These are phyloP conservation scores for Antennarius striatus DNA, from an alignment of 2,113 vertebrate species.

Conservation along the genomic window DNA sequence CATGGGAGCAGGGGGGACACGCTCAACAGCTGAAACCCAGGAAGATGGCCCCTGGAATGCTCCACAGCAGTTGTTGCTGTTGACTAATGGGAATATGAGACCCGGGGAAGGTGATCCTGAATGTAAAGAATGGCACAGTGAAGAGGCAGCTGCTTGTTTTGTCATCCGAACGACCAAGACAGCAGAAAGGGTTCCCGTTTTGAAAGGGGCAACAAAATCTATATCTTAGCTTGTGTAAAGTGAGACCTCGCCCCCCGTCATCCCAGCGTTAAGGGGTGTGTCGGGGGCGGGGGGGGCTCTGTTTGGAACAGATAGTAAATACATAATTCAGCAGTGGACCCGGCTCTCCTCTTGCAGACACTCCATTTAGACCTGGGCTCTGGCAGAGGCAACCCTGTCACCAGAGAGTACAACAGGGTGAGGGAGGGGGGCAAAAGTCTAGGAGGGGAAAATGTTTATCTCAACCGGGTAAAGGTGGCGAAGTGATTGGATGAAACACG, in stretches of 20 bases:
- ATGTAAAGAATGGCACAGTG: conserved; percentile 96
- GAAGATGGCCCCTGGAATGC: conserved; percentile 97
- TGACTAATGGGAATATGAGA: conserved; percentile 99
- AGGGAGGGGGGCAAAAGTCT: conserved; percentile 32
- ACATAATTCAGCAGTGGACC: conserved; percentile 68
- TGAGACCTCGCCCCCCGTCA: conserved; percentile 55
- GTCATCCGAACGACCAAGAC: conserved; percentile 79
- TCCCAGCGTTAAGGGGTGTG: conserved; percentile 42
- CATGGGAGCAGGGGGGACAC: conserved; percentile 85
- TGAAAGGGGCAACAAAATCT: conserved; percentile 71
- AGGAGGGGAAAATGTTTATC: conserved; percentile 33
- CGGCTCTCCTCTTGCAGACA: conserved; percentile 50
- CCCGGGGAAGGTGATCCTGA: conserved; percentile 96
- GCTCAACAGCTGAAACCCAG: conserved; percentile 93
- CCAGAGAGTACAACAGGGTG: conserved; percentile 32
- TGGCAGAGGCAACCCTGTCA: conserved; percentile 62
- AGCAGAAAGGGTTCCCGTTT: conserved; percentile 68
- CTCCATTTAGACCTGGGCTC: conserved; percentile 69
- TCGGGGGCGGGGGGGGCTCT: conserved; percentile 56
- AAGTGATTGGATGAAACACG: neutral
- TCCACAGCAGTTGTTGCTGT: conserved; percentile 95
- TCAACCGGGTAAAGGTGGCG: conserved; percentile 17
- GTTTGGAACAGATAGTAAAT: conserved; percentile 72
- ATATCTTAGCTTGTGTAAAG: conserved; percentile 70
- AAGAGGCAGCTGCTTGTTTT: conserved; percentile 98